These are phyloP conservation scores for Celastrina argiolus DNA, from an alignment of 2,888 invertebrate genomes.

Conservation along the genomic window DNA sequence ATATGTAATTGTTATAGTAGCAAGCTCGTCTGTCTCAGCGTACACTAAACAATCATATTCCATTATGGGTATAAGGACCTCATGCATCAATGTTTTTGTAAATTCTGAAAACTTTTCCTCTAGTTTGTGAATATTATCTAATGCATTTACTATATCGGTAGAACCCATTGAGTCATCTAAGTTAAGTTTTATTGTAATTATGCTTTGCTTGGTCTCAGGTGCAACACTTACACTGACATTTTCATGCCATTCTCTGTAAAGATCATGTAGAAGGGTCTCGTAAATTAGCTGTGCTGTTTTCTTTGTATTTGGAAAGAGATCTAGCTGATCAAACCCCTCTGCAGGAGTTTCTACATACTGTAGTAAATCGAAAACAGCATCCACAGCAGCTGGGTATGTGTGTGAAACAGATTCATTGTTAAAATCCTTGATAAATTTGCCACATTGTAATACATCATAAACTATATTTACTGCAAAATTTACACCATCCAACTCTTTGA, in stretches of 20 bases:
- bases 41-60: conserved; percentile 62
- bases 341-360: conserved; percentile 61
- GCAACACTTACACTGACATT: conserved; percentile 62
- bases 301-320: conserved; percentile 70
- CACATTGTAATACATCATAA: conserved; percentile 54
- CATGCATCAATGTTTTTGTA: conserved; percentile 75
- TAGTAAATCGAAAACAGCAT: conserved; percentile 68
- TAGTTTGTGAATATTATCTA: conserved; percentile 60
- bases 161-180: conserved; percentile 46
- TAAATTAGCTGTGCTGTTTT: conserved; percentile 62
- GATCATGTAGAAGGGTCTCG: conserved; percentile 62
- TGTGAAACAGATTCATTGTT: conserved; percentile 53
- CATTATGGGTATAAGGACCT: conserved; percentile 79
- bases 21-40: conserved; percentile 52
- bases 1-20: conserved; percentile 56
- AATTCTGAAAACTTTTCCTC: conserved; percentile 74
- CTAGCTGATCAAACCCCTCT: conserved; percentile 70
- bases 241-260: conserved; percentile 68
- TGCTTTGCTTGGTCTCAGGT: conserved; percentile 45
- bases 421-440: conserved; percentile 55
- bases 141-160: conserved; percentile 57
- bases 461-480: conserved; percentile 74
- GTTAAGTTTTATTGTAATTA: conserved; percentile 54
- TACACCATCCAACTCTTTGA: conserved; percentile 74
- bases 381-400: conserved; percentile 64